Evolutionary conservation across 2,888 invertebrate species (phyloP).

Genomic region (Lapara coniferarum): DNA sequence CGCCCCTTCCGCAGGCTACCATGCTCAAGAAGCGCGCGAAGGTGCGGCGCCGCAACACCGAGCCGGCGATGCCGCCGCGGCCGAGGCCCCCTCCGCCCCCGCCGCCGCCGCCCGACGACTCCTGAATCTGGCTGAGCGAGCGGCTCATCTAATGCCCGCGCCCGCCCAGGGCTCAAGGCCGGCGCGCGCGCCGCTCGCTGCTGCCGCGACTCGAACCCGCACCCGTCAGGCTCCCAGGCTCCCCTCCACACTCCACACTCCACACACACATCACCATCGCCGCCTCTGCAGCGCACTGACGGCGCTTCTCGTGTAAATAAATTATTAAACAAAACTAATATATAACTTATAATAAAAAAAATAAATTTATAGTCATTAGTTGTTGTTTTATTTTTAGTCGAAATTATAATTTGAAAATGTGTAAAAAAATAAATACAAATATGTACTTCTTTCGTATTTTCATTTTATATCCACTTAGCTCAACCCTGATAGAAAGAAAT

Average conservation of each 20-base stretch:
- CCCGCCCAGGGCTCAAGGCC: conserved; percentile 77
- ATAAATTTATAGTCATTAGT: conserved; percentile 70
- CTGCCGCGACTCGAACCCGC: conserved; percentile 29
- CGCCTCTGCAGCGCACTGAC: conserved; percentile 30
- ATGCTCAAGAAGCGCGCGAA: conserved; percentile 99
- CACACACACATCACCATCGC: conserved; percentile 22
- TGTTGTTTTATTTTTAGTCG: conserved; percentile 73
- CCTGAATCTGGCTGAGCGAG: conserved; percentile 89
- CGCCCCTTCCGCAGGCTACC: conserved; percentile 91
- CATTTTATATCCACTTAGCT: conserved; percentile 28
- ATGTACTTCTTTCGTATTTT: conserved; percentile 50
- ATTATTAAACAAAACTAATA: conserved; percentile 53
- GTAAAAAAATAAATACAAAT: conserved; percentile 60
- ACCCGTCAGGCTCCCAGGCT: conserved; percentile 28
- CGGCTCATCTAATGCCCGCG: conserved; percentile 85
- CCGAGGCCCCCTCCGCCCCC: conserved; percentile 69
- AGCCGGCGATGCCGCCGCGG: conserved; percentile 87
- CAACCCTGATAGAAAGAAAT: conserved; percentile 1
- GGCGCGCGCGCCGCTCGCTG: conserved; percentile 70
- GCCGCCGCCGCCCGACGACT: conserved; percentile 75
- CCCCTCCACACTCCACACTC: conserved; percentile 20
- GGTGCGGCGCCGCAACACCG: conserved; percentile 98
- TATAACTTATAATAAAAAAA: conserved; percentile 55
- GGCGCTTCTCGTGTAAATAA: conserved; percentile 62
- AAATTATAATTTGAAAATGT: conserved; percentile 53